Conservation (phyloP, 2,797 vertebrate genomes). For the Danio albolineatus region DNA sequence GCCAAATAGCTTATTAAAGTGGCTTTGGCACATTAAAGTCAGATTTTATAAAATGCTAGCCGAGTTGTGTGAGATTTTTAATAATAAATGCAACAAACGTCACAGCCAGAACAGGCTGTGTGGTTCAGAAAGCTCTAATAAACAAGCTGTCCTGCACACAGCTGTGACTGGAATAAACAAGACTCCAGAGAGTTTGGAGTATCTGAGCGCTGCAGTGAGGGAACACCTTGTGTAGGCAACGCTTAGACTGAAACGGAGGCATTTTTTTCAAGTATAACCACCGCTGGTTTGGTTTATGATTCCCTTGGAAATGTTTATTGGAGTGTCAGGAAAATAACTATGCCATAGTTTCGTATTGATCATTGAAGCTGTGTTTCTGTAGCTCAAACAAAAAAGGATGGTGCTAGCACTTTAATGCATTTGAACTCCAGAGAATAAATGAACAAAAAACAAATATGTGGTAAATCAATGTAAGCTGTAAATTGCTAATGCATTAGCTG, state of each 20-base stretch:
- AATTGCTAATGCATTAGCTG: no score
- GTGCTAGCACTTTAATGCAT: neutral
- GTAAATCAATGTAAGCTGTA: neutral
- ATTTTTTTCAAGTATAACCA: neutral
- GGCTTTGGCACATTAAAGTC: neutral
- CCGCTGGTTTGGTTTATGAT: neutral
- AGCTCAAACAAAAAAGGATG: neutral
- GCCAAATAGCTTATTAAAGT: constrained; percentile 11
- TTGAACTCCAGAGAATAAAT: neutral
- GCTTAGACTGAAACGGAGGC: neutral
- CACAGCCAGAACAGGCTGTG: constrained; percentile 7
- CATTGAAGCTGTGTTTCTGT: neutral
- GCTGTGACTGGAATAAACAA: constrained; percentile 41
- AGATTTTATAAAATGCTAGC: constrained; percentile 1
- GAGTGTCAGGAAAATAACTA: neutral
- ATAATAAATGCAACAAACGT: constrained; percentile 5
- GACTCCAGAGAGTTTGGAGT: constrained; percentile 39
- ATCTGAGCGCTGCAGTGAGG: constrained; percentile 18
- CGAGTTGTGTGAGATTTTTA: neutral
- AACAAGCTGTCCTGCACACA: constrained; percentile 14
- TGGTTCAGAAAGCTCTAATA: constrained; percentile 25
- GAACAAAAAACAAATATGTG: neutral
- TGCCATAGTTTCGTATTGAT: neutral
- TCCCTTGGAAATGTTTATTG: neutral
- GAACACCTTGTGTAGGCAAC: constrained; percentile 6